Evolutionary conservation across 1,140 invertebrate genomes (phyloP), one percentile per base, ranked within the genome.

Genomic region (Riptortus pedestris): DNA sequence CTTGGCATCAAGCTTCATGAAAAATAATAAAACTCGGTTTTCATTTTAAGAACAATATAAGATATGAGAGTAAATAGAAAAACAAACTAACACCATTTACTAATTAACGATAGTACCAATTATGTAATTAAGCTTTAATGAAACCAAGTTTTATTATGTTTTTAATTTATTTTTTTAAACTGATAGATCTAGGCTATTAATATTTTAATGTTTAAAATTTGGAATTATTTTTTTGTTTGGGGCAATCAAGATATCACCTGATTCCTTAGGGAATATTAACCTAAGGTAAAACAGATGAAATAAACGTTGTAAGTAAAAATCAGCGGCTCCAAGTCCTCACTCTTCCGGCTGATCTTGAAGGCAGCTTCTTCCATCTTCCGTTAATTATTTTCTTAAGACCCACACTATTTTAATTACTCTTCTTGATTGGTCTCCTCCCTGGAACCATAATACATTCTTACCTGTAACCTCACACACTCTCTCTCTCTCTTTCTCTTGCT

Each of bases 401-500:
- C 14, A 55, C 51, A 22, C 22, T 55, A 24, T 26, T 55, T 55
- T 22, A 55, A 24, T 24, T 18, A 24, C 51, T 24, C 18, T 55
- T 18, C 14, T 55, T 51, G 20, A 14, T 26, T 24, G 51, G 24
- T 16, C 51, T 20, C 57, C 57, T 29, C 22, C 28, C 57, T 31
- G 52, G 52, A 57, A 57, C 52, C 28, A 29, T 27, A 29, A 57
- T 24, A 57, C n/a, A 29, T 22, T 29, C 57, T 59, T 59, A 59
- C 57, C 57, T 59, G 57, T 59, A 59, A 59, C 31, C n/a, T 59
- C 16, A 59, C 28, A 38, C 14, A 38, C 5, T 7, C 31, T 7
- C 31, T 7, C 52, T 26, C 31, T 31, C 12, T 59, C 28, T 59
- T n/a, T 61, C 22, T 16, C 12, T 63, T 38, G 73, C 76, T 79